Base-by-base conservation (phyloP, 2,888 invertebrate species). In the Drosophila gaucha region DNA sequence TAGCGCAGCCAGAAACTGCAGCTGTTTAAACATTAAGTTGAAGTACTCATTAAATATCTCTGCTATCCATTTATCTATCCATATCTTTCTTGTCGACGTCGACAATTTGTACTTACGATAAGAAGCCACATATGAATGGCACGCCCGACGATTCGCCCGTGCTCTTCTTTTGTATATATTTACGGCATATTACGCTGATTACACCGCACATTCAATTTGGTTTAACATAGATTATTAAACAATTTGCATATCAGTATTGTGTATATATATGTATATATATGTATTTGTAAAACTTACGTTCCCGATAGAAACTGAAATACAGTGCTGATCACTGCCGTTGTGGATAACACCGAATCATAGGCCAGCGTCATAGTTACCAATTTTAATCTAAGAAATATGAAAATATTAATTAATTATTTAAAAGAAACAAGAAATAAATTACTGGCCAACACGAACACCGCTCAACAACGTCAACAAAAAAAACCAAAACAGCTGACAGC, bases 221-320 rank as follows among this genome's bases (percentile, higher is more conserved):
- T 30, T 39, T 39, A 26, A 39, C 16, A 63, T 63, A 44, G 43
- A 47, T 51, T 50, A 66, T 39, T 31, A 30, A 30, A 36, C 5
- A 24, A 58, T 47, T 35, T 43, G 5, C 20, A 62, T 31, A 33
- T 41, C 12, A 28, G 28, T 14, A 18, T 38, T 12, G 14, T 16
- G 33, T 3, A 9, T 52, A 2, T 8, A 28, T 18, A n/a, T 18
- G 26, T 12, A 18, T 28, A 35, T 20, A 33, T 57, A 5, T 16
- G 18, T 44, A 12, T 20, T 41, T 56, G n/a, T 35, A 24, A 31
- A 67, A 94, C 96, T 94, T 94, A 97, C 97, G 94, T 93, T 92
- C 97, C 97, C 64, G 97, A 95, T 78, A 97, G 92, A 93, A 96
- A 97, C 90, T 97, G 96, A 66, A 96, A 92, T 76, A 97, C 94